Base-by-base conservation (phyloP, 1,140 invertebrate species). In the Anastatus disparis region DNA sequence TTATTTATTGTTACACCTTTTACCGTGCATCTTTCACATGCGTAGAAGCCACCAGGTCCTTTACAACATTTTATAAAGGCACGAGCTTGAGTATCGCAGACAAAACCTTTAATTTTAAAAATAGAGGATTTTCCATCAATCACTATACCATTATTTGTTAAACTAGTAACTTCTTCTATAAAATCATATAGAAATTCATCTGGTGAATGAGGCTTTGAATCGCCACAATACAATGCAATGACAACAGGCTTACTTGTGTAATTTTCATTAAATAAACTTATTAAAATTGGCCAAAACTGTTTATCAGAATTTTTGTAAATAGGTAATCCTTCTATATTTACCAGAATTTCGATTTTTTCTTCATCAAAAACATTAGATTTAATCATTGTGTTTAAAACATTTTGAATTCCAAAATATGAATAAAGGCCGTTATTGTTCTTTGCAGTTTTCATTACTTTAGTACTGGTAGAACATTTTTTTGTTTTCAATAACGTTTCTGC, bases 171-270 rank as follows among this genome's bases (percentile, higher is more conserved):
- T 71, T 76, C 73, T 17, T 1, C 13, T 10, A 76, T 38, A 53
- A 76, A 76, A 68, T 74, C 66, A 15, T 58, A 0, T 12, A 76
- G 42, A 58, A 42, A 76, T 24, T 74, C 75, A 1, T 61, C 12
- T 3, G 53, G 42, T 8, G 26, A 65, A 15, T 20, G 15, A 20
- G 67, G 71, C 61, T 75, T 75, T 2, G 71, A 46, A 67, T 71
- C 62, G 20, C 68, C 75, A 53, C 55, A 71, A 31, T 62, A 72
- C 2, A 76, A 46, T 3, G 59, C 70, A 24, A 53, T 15, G 6
- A 53, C 26, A 24, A 3, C 50, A 9, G 50, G 50, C 8, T 53
- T 22, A 6, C 17, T 24, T 22, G 9, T 7, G 22, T 53, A 53
- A 10, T 53, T 24, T 53, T 53, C 15, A 27, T 53, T 3, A n/a